Evolutionary conservation across 2,797 vertebrate species (phyloP), one percentile per base, ranked within the genome.

Genomic region (Hippopotamyrus pictus): DNA sequence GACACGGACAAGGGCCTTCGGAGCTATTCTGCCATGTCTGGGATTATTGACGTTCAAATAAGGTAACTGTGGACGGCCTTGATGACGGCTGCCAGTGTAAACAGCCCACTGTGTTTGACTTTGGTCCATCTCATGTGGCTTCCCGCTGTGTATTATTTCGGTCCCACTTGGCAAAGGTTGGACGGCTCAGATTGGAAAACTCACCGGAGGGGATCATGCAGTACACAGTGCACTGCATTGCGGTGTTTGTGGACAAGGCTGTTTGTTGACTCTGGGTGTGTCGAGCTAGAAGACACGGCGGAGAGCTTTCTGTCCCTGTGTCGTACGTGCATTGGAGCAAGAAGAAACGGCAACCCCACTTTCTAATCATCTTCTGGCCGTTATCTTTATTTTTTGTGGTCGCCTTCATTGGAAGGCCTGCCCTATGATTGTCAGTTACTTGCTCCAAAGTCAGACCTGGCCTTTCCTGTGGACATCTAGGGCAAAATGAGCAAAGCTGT

Each of bases 241-340:
- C 3, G 25, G 50, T 6, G 17, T 54, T 87, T 57, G 53, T 25
- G 22, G 82, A 12, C n/a, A n/a, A 6, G 19, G 46, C 37, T 7
- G n/a, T 51, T 84, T 84, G 82, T 84, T 84, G 85, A 87, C 33
- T 41, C 85, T 87, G 48, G 84, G 84, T 86, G 85, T 86, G 29
- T 57, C 25, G 9, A 12, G 11, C 22, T 11, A 59, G 25, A 9
- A 57, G 33, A 86, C 14, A 17, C 19, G 41, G 25, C 50, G 5
- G 22, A 37, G 17, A 57, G 19, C 5, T 59, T 41, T 87, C 14
- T 50, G 29, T 57, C 85, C 29, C 8, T 19, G 12, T 57, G 29
- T n/a, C 3, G 8, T 86, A 17, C 29, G 33, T 41, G 53, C 51
- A 37, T 25, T 22, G 53, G 53, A 57, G 25, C 6, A 1, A 57